Percentiles rank a stretch among this genome's conserved stretches.
Evolutionary conservation across 2,888 invertebrate genomes (phyloP).

Genomic region (Mystacides longicornis): DNA sequence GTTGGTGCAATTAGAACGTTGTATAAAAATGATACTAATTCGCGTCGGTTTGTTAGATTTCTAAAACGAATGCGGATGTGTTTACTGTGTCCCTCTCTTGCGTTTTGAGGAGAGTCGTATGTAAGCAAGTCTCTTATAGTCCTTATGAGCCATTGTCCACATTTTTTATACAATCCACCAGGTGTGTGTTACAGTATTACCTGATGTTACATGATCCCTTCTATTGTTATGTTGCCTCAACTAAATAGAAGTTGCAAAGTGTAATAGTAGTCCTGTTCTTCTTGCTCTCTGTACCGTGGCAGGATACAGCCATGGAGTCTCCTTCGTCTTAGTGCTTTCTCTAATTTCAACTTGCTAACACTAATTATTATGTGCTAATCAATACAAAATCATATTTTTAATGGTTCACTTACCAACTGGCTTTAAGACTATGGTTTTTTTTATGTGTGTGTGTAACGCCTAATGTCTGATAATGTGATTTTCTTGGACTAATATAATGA

Average conservation of each 20-base stretch:
- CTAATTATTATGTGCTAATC: background rate
- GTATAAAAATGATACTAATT: too few species aligned
- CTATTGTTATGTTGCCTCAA: background rate
- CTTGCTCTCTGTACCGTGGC: background rate
- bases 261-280: background rate
- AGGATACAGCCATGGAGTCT: background rate
- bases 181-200: background rate
- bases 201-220: background rate
- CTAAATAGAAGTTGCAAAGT: too few species aligned
- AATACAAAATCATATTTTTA: background rate
- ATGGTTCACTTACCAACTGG: background rate
- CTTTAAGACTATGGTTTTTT: background rate
- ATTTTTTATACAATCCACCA: too few species aligned
- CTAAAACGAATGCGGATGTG: too few species aligned
- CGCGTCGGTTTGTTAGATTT: too few species aligned
- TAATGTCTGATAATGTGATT: background rate
- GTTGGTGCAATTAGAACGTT: too few species aligned
- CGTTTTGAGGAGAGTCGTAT: too few species aligned
- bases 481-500: conserved; percentile 31
- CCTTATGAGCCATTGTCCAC: too few species aligned
- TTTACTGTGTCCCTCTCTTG: too few species aligned
- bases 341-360: background rate
- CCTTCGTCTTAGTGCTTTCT: background rate
- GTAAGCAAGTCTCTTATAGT: too few species aligned
- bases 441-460: background rate